Evolutionary conservation across 1,140 invertebrate genomes (phyloP).

Genomic region (Onthophagus taurus): DNA sequence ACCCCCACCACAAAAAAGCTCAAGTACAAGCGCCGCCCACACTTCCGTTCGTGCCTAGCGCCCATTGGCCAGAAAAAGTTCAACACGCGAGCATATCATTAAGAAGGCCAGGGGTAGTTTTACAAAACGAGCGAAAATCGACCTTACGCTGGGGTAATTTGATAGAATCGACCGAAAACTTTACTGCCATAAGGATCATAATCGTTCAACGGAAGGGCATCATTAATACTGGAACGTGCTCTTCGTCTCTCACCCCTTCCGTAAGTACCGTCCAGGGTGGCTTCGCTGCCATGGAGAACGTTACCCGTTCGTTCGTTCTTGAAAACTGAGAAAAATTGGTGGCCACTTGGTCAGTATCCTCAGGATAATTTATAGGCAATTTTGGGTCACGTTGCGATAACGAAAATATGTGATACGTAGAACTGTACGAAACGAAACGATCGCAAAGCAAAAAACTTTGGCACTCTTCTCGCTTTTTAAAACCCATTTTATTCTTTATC

Average conservation of each 20-base stretch:
- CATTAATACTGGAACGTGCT: slow-evolving; percentile 27
- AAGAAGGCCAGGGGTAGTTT: slow-evolving; percentile 36
- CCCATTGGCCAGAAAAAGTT: slow-evolving; percentile 36
- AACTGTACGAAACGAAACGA: no score
- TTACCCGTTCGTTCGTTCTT: slow-evolving; percentile 22
- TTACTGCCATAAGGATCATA: slow-evolving; percentile 18
- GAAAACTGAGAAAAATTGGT: slow-evolving; percentile 31
- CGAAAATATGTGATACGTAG: slow-evolving; percentile 14
- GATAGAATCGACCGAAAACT: slow-evolving; percentile 15
- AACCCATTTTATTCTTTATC: no score
- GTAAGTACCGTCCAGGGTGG: slow-evolving; percentile 6
- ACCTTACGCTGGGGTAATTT: slow-evolving; percentile 24
- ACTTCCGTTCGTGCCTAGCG: slow-evolving; percentile 16
- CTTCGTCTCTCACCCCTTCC: slow-evolving; percentile 4
- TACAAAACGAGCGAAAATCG: slow-evolving; percentile 31
- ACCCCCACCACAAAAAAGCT: slow-evolving; percentile 31
- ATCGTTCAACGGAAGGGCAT: slow-evolving; percentile 20
- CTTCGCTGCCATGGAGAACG: slow-evolving; percentile 16
- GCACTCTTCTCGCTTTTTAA: no score
- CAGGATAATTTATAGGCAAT: slow-evolving; percentile 27
- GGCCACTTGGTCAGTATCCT: slow-evolving; percentile 20
- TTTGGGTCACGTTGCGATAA: slow-evolving; percentile 15
- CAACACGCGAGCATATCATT: slow-evolving; percentile 34
- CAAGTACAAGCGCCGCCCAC: slow-evolving; percentile 21
- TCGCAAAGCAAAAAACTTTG: no score